Base-by-base conservation (phyloP, 37 sponge, comb jelly and placozoan species). In the Hormiphora californensis region DNA sequence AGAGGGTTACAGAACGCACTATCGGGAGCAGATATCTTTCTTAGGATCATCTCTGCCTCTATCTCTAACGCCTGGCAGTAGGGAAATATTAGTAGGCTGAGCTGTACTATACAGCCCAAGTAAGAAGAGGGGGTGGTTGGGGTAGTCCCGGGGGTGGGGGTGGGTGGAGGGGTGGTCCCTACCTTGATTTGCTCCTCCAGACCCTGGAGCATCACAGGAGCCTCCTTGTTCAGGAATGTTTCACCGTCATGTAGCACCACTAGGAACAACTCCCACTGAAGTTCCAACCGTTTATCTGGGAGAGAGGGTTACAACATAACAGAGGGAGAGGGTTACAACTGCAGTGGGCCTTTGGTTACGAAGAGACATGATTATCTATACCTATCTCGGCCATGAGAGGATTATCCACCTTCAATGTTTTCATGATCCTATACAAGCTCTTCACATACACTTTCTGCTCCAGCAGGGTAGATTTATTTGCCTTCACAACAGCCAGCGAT, bases 341-440 rank as follows among this genome's bases (percentile, higher is more conserved):
- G 51, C 12, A 46, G 51, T 46, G 8, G 11, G 11, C 8, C 11
- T 12, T 12, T 59, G 11, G 11, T 25, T 7, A 7, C 21, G 11
- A 17, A 17, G 62, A 27, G 27, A 59, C 4, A 35, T 9, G 9
- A 49, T 49, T 15, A 49, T 49, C 53, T 9, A 3, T 17, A 73
- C 81, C 81, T 73, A 73, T 73, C 46, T 73, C 81, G 7, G 81
- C 41, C 81, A 73, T 73, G 46, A 73, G 81, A 1, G 81, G 81
- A 17, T 73, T 73, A 33, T 73, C 35, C 4, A 73, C 43, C 46
- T 73, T 73, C 1, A 73, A 46, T 33, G 40, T 37, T 46, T 73
- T 43, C 1, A 73, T 22, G 9, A 73, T 73, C 27, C 81, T 46
- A 40, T 43, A 73, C 23, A 73, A 28, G 2, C 46, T 43, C 81